Conservation (phyloP, 2,888 invertebrate species). For the Ceratothoa steindachneri region DNA sequence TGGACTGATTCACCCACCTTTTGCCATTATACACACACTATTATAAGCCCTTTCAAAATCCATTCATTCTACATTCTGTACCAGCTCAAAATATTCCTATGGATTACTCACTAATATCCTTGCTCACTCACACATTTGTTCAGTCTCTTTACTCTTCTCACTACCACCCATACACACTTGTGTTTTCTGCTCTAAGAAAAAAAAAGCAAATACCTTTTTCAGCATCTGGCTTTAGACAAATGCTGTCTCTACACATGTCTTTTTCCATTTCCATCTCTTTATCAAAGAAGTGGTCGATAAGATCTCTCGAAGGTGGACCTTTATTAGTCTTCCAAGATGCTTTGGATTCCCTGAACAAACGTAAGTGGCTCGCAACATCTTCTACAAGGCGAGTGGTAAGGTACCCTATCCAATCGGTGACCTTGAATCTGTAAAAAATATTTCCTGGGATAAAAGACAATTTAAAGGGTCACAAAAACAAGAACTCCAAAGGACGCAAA, state of each 20-base stretch:
- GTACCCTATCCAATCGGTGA: constrained; percentile 85
- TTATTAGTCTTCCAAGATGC: constrained; percentile 23
- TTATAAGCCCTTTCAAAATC: too few species aligned
- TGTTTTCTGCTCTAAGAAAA: too few species aligned
- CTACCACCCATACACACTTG: too few species aligned
- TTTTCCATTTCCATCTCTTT: constrained; percentile 82
- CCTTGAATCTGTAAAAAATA: constrained; percentile 60
- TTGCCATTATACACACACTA: too few species aligned
- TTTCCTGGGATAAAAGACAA: neutral
- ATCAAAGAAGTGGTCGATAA: constrained; percentile 81
- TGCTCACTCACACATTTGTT: too few species aligned
- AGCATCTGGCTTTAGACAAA: constrained; percentile 61
- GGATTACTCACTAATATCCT: too few species aligned
- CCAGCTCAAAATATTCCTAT: too few species aligned
- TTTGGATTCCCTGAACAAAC: constrained; percentile 73
- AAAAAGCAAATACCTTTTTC: constrained; percentile 55
- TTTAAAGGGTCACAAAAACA: neutral
- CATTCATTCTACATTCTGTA: too few species aligned
- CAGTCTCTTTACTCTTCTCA: too few species aligned
- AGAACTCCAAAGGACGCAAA: too few species aligned
- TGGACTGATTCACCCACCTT: too few species aligned
- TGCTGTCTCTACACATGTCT: constrained; percentile 71
- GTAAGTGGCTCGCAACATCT: constrained; percentile 82
- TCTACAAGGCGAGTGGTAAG: constrained; percentile 82
- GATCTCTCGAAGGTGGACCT: constrained; percentile 50